These are phyloP conservation scores for Autographa pulchrina DNA, from an alignment of 2,888 invertebrate genomes.

Conservation along the genomic window DNA sequence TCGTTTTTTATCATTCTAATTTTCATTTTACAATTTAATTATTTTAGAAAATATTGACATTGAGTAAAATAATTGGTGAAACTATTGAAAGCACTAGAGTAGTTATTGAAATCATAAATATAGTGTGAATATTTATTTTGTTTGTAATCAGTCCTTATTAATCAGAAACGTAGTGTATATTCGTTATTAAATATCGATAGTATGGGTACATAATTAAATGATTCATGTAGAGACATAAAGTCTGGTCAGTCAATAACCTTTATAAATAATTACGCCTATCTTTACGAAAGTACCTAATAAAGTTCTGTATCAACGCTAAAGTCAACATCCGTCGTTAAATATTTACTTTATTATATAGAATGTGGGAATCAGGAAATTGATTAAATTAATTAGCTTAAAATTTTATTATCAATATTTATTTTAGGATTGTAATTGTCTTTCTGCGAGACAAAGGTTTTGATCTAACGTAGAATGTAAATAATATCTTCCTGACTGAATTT, in stretches of 20 bases:
- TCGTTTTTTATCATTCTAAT: too few species aligned
- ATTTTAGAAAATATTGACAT: too few species aligned
- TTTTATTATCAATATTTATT: slow-evolving; percentile 13
- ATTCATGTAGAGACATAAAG: neutral
- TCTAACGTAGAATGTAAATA: neutral
- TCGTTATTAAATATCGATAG: too few species aligned
- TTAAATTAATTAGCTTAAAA: slow-evolving; percentile 45
- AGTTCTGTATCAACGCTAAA: slow-evolving; percentile 52
- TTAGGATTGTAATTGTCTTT: neutral
- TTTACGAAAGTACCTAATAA: slow-evolving; percentile 21
- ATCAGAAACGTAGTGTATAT: too few species aligned
- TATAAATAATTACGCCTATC: slow-evolving; percentile 8
- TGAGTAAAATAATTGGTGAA: too few species aligned
- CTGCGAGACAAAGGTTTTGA: neutral
- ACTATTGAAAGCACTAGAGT: too few species aligned
- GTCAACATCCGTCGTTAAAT: slow-evolving; percentile 73
- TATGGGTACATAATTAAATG: neutral
- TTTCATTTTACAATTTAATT: too few species aligned
- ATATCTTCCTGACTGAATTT: too few species aligned
- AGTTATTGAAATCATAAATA: too few species aligned
- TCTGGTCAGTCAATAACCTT: slow-evolving; percentile 3
- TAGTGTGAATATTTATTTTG: too few species aligned
- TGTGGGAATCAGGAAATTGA: slow-evolving; percentile 75
- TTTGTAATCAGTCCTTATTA: too few species aligned
- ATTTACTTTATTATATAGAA: slow-evolving; percentile 70